Percentiles rank a stretch among this genome's conserved stretches.
These are phyloP conservation scores for Spinibarbus caldwelli DNA, from an alignment of 2,797 vertebrate species.

Conservation along the genomic window DNA sequence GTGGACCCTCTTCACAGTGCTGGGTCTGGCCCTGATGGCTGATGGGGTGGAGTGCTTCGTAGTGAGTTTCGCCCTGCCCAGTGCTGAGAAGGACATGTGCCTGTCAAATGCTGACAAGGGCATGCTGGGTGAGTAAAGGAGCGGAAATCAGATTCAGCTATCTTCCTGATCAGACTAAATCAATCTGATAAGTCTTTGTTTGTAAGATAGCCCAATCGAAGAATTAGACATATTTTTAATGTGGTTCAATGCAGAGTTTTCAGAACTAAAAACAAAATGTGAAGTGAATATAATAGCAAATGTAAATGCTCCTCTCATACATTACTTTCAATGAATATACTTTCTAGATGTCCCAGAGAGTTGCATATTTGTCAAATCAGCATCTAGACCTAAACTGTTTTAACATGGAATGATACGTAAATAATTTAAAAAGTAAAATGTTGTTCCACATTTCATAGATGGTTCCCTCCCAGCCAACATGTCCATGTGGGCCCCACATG, in stretches of 20 bases:
- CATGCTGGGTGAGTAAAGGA: constrained; percentile 87
- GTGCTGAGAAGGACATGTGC: constrained; percentile 98
- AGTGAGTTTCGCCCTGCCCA: constrained; percentile 94
- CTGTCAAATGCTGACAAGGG: constrained; percentile 95
- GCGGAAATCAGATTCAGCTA: constrained; percentile 61
- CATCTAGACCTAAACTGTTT: background rate
- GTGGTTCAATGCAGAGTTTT: background rate
- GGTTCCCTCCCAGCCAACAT: too few species aligned
- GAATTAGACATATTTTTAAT: background rate
- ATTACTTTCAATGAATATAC: too few species aligned
- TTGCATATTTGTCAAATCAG: background rate
- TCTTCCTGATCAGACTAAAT: background rate
- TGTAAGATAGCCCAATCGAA: background rate
- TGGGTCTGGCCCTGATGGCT: constrained; percentile 95
- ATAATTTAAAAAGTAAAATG: background rate
- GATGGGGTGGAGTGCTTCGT: constrained; percentile 97
- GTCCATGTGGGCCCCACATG: too few species aligned
- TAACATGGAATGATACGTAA: background rate
- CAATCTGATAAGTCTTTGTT: background rate
- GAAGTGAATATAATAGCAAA: background rate
- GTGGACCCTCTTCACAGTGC: constrained; percentile 91
- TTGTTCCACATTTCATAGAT: background rate
- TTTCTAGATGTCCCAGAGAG: background rate
- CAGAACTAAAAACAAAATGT: background rate
- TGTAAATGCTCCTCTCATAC: background rate